phyloP scores from a whole-genome alignment of 2,113 vertebrate genomes.

The Arenaria interpres region DNA sequence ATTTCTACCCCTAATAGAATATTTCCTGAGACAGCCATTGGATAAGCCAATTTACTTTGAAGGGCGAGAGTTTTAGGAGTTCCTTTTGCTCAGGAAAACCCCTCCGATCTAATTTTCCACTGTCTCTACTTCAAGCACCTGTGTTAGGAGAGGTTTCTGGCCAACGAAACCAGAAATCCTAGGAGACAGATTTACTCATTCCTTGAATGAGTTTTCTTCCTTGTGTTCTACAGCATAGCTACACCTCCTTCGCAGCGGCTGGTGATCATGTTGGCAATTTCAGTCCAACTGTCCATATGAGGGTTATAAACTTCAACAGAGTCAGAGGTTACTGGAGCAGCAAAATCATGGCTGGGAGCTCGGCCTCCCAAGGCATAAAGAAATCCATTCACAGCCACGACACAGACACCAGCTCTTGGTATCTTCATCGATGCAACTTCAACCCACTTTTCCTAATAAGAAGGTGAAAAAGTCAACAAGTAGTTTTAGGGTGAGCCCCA shows the following conservation, averaged over 20 bases:
- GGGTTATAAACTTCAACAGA: conserved; percentile 98
- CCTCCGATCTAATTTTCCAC: neutral
- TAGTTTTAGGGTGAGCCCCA: neutral
- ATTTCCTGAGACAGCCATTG: neutral
- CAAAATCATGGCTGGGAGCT: conserved; percentile 89
- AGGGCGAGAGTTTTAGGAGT: neutral
- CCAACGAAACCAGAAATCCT: neutral
- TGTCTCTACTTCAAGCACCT: neutral
- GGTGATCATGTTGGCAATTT: conserved; percentile 96
- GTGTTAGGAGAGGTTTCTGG: neutral
- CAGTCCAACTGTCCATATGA: conserved; percentile 93
- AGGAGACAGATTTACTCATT: conserved; percentile 20
- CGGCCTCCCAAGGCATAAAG: conserved; percentile 91
- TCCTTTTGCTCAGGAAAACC: neutral
- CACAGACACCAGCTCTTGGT: conserved; percentile 89
- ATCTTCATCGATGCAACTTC: conserved; percentile 92
- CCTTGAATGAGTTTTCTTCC: neutral
- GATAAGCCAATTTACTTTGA: conserved; percentile 10
- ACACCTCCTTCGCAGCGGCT: conserved; percentile 95
- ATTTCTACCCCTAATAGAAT: neutral
- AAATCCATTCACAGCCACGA: conserved; percentile 90
- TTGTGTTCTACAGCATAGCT: conserved; percentile 84
- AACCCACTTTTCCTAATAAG: conserved; percentile 90
- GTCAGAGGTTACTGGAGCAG: conserved; percentile 92
- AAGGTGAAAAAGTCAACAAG: neutral